A percentile compares a stretch with the other conserved stretches of the same genome.
phyloP scores from a whole-genome alignment of 2,113 vertebrate species.

The Chaetorhynchus papuensis region DNA sequence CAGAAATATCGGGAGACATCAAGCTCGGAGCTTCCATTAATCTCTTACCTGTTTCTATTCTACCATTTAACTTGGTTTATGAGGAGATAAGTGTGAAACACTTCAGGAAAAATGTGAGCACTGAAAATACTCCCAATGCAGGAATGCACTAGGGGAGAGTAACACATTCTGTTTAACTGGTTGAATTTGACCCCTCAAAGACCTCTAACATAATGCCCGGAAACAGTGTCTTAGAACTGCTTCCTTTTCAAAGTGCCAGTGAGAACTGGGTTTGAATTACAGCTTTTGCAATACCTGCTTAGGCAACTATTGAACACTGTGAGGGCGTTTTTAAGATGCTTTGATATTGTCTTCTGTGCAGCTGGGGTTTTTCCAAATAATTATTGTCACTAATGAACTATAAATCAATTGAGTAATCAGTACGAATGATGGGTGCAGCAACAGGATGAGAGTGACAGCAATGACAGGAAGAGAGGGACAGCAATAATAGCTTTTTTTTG shows the following conservation, averaged over 20 bases:
- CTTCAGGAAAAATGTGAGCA: not conserved
- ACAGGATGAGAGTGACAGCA: not conserved
- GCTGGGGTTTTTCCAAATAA: not conserved
- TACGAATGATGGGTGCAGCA: not conserved
- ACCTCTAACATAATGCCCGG: not conserved
- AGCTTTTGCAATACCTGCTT: not conserved
- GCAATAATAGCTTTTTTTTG: not conserved
- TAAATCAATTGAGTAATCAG: not conserved
- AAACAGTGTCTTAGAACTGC: not conserved
- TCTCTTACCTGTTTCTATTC: not conserved
- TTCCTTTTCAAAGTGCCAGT: not conserved
- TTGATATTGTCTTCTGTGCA: not conserved
- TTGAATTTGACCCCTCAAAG: not conserved
- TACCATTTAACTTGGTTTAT: not conserved
- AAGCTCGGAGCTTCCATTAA: not conserved
- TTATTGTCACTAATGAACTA: not conserved
- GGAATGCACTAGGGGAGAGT: not conserved
- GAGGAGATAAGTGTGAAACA: not conserved
- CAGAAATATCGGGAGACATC: not conserved
- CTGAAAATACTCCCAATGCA: not conserved
- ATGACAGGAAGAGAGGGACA: not conserved
- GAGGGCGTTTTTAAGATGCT: not conserved
- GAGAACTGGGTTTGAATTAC: not conserved
- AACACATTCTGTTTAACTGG: not conserved
- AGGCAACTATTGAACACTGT: not conserved